Conservation (phyloP, 2,113 vertebrate genomes). For the Rutilus rutilus region DNA sequence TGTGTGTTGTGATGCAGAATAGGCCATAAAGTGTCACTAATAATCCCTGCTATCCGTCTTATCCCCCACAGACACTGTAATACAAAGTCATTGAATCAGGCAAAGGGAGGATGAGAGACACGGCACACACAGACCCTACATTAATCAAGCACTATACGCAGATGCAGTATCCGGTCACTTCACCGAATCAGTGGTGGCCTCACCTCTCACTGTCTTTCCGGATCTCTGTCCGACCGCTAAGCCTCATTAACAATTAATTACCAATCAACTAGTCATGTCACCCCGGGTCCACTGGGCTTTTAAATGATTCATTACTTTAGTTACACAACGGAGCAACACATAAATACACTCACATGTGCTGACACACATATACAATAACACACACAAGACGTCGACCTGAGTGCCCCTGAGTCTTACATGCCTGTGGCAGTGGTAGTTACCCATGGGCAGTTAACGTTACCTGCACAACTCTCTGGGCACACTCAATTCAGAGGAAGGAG, state of each 20-base stretch:
- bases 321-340: conserved; percentile 64
- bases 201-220: conserved; percentile 26
- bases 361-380: conserved; percentile 5
- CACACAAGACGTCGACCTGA: not conserved
- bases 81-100: conserved; percentile 67
- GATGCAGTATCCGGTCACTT: conserved; percentile 68
- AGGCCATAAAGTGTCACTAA: conserved; percentile 60
- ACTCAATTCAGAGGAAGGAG: not conserved
- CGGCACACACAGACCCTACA: conserved; percentile 49
- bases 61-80: conserved; percentile 63
- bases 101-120: conserved; percentile 24
- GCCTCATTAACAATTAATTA: conserved; percentile 83
- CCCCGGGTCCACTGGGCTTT: conserved; percentile 69
- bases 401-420: not conserved
- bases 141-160: conserved; percentile 69
- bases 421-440: not conserved
- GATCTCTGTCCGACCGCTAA: conserved; percentile 71
- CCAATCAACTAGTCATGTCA: conserved; percentile 80
- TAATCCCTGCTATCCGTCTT: conserved; percentile 65
- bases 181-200: conserved; percentile 38
- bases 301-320: conserved; percentile 81
- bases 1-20: conserved; percentile 53
- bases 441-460: not conserved
- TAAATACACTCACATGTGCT: conserved; percentile 40
- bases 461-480: not conserved